Base-by-base conservation (phyloP, 2,888 invertebrate genomes). In the Pachydiplax longipennis region DNA sequence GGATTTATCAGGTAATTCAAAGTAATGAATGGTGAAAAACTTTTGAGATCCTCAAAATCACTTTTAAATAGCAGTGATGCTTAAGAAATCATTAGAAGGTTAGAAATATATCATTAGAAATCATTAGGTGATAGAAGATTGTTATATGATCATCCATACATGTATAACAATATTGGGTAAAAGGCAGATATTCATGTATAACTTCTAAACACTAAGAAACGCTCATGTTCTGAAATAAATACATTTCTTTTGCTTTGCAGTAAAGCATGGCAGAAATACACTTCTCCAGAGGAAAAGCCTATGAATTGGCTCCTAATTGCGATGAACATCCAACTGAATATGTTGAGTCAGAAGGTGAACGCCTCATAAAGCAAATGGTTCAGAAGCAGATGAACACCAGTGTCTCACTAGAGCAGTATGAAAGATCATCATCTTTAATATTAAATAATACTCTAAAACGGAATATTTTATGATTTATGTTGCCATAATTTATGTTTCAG, bases 351-450 rank as follows among this genome's bases (percentile, higher is more conserved):
- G 93, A 93, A 90, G 93, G 93, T 13, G 94, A 94, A 91, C 87
- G 93, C 44, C 92, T 93, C 12, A 93, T 94, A 58, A 94, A 94
- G 92, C 91, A 93, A 81, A 92, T 94, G 91, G 92, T 93, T 15
- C 92, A 93, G 82, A 94, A 94, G 91, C 94, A 94, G 92, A 91
- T 92, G 61, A 92, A 93, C 91, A 94, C 93, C 4, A 92, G 92
- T 91, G 92, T 93, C 73, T 92, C 91, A 90, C 91, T 94, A 31
- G 91, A 93, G 91, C 92, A 93, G 94, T 94, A 93, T 92, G 92
- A 91, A 53, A 82, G 4, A 13, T 65, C 53, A 82, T 91, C 44
- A 37, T 10, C 82, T 90, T 40, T 40, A 3, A 58, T 81, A 25
- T 25, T 31, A 25, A 80, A 22, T 65, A 80, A 82, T 73, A 80